These are phyloP conservation scores for Hapalemur alaotrensis DNA, from an alignment of 2,797 vertebrate genomes.

Conservation along the genomic window DNA sequence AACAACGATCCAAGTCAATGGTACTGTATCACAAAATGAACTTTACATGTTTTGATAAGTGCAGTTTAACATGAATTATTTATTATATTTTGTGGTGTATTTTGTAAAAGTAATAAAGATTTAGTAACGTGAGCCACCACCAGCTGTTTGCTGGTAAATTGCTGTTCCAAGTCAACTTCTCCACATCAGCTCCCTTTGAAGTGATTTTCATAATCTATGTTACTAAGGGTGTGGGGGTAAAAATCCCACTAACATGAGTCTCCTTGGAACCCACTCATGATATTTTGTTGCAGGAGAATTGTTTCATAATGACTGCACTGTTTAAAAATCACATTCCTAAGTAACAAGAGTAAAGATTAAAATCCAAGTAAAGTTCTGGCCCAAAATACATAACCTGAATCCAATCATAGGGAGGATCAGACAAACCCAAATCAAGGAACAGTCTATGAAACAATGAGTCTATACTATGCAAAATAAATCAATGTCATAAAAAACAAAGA, in stretches of 20 bases:
- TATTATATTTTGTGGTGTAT: constrained; percentile 50
- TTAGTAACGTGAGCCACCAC: constrained; percentile 21
- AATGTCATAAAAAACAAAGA: background rate
- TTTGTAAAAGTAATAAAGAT: constrained; percentile 71
- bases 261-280: background rate
- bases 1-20: constrained; percentile 24
- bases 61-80: constrained; percentile 60
- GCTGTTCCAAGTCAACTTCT: background rate
- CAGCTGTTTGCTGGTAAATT: constrained; percentile 2
- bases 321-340: constrained; percentile 46
- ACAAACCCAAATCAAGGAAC: constrained; percentile 29
- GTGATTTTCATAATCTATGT: background rate
- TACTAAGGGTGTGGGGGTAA: background rate
- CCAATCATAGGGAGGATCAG: background rate
- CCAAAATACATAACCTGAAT: background rate
- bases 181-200: background rate
- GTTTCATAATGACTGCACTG: constrained; percentile 5
- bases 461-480: background rate
- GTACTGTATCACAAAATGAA: constrained; percentile 54
- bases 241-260: background rate
- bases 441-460: background rate
- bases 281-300: constrained; percentile 12
- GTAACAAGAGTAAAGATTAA: constrained; percentile 40
- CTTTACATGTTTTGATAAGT: constrained; percentile 62
- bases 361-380: background rate